Conservation (phyloP, 2,797 vertebrate genomes). For the Chelon auratus region DNA sequence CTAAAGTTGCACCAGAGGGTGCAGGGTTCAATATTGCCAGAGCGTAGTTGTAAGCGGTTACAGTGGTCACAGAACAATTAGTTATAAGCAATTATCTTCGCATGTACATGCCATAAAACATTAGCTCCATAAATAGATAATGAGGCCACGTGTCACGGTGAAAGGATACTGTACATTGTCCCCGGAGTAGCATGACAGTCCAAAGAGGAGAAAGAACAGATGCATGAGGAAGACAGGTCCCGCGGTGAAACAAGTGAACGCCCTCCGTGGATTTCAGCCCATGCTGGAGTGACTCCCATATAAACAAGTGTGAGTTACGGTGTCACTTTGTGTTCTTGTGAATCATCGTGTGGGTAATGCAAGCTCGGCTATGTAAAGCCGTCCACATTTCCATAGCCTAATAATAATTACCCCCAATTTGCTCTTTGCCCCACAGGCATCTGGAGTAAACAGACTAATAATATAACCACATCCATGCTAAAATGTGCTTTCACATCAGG, state of each 20-base stretch:
- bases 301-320: slow-evolving; percentile 58
- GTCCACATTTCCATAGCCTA: slow-evolving; percentile 72
- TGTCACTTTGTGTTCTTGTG: slow-evolving; percentile 41
- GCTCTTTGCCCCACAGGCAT: slow-evolving; percentile 70
- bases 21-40: background rate
- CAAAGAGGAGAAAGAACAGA: slow-evolving; percentile 38
- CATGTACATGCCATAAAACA: slow-evolving; percentile 55
- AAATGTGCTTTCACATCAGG: slow-evolving; percentile 73
- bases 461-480: slow-evolving; percentile 60
- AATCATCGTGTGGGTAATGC: slow-evolving; percentile 26
- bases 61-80: slow-evolving; percentile 43
- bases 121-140: slow-evolving; percentile 69
- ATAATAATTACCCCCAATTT: slow-evolving; percentile 80
- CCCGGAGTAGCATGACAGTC: slow-evolving; percentile 49
- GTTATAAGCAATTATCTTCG: slow-evolving; percentile 57
- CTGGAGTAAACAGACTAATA: slow-evolving; percentile 71
- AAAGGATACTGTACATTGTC: slow-evolving; percentile 35
- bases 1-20: background rate
- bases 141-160: slow-evolving; percentile 51
- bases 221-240: slow-evolving; percentile 36
- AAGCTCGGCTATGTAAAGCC: slow-evolving; percentile 59
- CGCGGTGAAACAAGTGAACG: slow-evolving; percentile 19
- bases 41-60: slow-evolving; percentile 22
- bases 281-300: slow-evolving; percentile 33
- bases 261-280: slow-evolving; percentile 29